phyloP scores from a whole-genome alignment of 2,113 vertebrate genomes.

The Mustela nigripes region DNA sequence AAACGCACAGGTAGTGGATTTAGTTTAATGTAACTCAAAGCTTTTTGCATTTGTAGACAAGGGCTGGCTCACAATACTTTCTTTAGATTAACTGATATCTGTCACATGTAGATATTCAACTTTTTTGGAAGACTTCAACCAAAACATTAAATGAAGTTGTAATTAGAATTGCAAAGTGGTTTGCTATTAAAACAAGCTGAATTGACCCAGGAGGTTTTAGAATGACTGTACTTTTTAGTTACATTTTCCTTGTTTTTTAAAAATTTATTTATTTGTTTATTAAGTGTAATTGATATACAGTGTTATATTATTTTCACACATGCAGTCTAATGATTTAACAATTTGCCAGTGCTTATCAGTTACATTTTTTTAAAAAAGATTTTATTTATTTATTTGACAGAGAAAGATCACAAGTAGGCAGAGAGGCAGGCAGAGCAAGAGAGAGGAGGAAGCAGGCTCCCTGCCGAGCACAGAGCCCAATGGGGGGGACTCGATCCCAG shows the following conservation, averaged over 20 bases:
- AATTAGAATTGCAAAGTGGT: background rate
- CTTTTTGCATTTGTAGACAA: background rate
- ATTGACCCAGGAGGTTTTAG: background rate
- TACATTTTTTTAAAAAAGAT: background rate
- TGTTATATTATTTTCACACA: background rate
- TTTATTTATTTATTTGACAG: no score
- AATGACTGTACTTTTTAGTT: background rate
- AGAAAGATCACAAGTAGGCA: no score
- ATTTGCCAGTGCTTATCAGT: background rate
- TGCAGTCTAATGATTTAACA: background rate
- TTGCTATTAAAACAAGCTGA: conserved; percentile 53
- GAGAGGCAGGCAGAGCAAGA: no score
- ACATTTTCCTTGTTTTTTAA: background rate
- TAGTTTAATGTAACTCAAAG: background rate
- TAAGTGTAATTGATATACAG: background rate
- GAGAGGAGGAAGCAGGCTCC: no score
- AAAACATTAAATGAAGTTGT: conserved; percentile 11
- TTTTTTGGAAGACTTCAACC: conserved; percentile 17
- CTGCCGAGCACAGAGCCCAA: no score
- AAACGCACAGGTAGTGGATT: background rate
- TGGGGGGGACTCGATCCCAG: no score
- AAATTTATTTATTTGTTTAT: background rate
- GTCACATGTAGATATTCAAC: background rate
- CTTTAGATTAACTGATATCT: conserved; percentile 15
- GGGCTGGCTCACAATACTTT: background rate